A percentile compares a stretch with the other conserved stretches of the same genome.
Conservation (phyloP, 2,113 vertebrate species). For the Scomber japonicus region DNA sequence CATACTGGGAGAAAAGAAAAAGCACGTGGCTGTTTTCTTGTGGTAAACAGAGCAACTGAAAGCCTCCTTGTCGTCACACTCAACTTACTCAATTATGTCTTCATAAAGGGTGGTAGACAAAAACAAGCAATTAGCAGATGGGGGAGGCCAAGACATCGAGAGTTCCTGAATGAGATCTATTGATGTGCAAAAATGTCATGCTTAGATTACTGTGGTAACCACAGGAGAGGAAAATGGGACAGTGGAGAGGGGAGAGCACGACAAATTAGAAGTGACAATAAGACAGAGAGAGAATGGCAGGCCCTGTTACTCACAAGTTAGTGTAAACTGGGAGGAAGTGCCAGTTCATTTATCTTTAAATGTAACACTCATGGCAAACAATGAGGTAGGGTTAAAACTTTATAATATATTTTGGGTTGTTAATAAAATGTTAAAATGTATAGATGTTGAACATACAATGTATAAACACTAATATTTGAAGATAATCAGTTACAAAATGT, state of each 20-base stretch:
- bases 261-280: constrained; percentile 79
- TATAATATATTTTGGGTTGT: neutral
- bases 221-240: constrained; percentile 48
- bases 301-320: constrained; percentile 50
- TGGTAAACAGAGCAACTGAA: constrained; percentile 72
- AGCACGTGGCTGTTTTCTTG: constrained; percentile 66
- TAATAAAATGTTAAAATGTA: neutral
- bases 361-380: constrained; percentile 28
- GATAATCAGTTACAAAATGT: too few relatives aligned
- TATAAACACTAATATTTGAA: too few relatives aligned
- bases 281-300: constrained; percentile 50
- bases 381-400: constrained; percentile 6
- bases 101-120: constrained; percentile 75
- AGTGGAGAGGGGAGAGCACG: constrained; percentile 49
- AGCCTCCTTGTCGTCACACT: constrained; percentile 71
- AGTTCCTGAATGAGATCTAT: constrained; percentile 76
- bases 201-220: constrained; percentile 73
- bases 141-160: constrained; percentile 69
- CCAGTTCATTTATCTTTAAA: constrained; percentile 31
- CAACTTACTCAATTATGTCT: constrained; percentile 74
- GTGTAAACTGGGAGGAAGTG: constrained; percentile 44
- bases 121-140: constrained; percentile 85
- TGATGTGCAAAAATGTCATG: constrained; percentile 81
- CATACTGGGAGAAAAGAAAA: constrained; percentile 37
- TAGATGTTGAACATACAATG: too few relatives aligned